Conservation (phyloP, 2,797 vertebrate species). For the Chloroceryle inda region DNA sequence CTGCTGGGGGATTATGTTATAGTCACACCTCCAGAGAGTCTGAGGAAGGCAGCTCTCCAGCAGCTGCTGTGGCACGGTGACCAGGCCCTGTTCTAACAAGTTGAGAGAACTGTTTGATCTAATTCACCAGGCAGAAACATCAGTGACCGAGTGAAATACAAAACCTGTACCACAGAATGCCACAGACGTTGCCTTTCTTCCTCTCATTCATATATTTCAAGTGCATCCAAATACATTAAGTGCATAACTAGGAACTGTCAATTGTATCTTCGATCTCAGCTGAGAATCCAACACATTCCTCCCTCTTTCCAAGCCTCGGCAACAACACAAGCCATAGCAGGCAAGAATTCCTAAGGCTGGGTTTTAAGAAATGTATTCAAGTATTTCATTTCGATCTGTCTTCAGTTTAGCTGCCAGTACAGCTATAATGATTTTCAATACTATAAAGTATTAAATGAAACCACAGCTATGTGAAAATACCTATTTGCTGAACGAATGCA, state of each 20-base stretch:
- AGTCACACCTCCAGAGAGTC: neutral
- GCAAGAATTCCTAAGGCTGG: neutral
- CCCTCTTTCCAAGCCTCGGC: neutral
- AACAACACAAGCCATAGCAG: neutral
- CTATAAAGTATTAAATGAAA: neutral
- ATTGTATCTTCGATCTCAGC: neutral
- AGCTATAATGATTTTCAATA: neutral
- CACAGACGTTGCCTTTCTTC: neutral
- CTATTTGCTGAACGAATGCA: neutral
- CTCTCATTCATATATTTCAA: neutral
- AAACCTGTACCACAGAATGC: neutral
- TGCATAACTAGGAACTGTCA: neutral
- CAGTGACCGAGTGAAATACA: neutral
- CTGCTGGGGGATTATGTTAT: neutral
- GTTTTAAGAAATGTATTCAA: neutral
- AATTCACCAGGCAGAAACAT: neutral
- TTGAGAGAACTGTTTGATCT: neutral
- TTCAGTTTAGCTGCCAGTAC: neutral
- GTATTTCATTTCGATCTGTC: neutral
- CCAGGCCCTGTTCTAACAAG: neutral
- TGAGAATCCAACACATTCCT: accelerated
- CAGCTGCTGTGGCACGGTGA: neutral
- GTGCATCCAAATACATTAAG: neutral
- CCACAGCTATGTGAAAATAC: neutral
- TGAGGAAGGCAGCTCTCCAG: neutral